These are phyloP conservation scores for Malacoctenus gilli DNA, from an alignment of 2,797 vertebrate species.

Conservation along the genomic window DNA sequence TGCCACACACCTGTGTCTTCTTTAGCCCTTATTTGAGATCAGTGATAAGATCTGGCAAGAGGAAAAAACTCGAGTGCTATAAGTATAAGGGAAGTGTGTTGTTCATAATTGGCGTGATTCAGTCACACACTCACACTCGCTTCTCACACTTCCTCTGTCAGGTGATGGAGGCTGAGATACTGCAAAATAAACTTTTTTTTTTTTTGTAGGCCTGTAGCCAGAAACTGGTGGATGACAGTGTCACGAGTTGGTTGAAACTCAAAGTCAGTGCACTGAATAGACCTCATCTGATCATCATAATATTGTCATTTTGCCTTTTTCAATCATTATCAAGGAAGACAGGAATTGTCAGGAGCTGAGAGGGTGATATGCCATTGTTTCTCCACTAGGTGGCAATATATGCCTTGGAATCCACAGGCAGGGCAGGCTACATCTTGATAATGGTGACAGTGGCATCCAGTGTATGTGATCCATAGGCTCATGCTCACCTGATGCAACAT, in stretches of 20 bases:
- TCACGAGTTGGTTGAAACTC: not conserved
- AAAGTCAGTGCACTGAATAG: not conserved
- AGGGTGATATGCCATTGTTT: not conserved
- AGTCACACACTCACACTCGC: conserved; percentile 59
- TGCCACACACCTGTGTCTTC: conserved; percentile 90
- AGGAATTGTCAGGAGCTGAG: conserved; percentile 15
- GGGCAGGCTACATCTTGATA: not conserved
- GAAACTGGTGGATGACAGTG: conserved; percentile 24
- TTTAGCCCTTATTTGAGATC: conserved; percentile 61
- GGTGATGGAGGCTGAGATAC: conserved; percentile 49
- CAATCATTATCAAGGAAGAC: not conserved
- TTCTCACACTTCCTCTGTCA: conserved; percentile 58
- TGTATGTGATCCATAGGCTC: conserved; percentile 14
- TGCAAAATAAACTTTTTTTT: conserved; percentile 40
- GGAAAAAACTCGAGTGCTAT: conserved; percentile 49
- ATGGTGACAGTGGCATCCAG: conserved; percentile 33
- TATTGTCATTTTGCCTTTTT: too few species aligned
- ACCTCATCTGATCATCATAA: not conserved
- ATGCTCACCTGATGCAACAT: conserved; percentile 90
- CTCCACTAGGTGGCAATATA: conserved; percentile 76
- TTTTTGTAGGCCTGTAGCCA: conserved; percentile 23
- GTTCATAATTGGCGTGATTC: conserved; percentile 64
- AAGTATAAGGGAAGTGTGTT: conserved; percentile 63
- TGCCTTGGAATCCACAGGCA: conserved; percentile 43
- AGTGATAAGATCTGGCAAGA: conserved; percentile 42